Evolutionary conservation across 2,113 vertebrate species (phyloP).

Genomic region (Panthera leo): DNA sequence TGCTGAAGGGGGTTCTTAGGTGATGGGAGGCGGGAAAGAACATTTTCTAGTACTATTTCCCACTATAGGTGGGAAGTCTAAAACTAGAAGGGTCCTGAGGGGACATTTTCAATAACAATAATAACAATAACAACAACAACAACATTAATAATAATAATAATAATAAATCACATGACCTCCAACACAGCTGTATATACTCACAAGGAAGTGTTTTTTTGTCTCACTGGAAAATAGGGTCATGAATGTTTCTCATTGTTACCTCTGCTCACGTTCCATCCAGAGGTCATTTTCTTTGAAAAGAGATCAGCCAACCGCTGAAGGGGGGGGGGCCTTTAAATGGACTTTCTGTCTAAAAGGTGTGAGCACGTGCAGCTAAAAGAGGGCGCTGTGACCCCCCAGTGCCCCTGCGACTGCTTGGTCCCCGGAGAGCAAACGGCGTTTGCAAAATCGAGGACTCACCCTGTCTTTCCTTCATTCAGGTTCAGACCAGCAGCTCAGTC

Average conservation of each 20-base stretch:
- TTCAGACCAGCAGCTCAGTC: background rate
- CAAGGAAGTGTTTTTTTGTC: background rate
- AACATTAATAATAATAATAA: background rate
- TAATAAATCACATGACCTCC: background rate
- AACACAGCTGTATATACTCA: background rate
- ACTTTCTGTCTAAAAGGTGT: background rate
- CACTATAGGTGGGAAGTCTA: background rate
- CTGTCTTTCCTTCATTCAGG: background rate
- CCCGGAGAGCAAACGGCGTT: background rate
- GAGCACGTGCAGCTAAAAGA: background rate
- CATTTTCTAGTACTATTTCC: background rate
- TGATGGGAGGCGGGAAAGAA: background rate
- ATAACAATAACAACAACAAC: background rate
- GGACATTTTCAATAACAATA: background rate
- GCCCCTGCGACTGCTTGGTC: background rate
- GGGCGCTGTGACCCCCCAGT: background rate
- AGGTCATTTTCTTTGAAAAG: constrained; percentile 37
- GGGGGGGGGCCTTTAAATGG: background rate
- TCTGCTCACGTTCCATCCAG: background rate
- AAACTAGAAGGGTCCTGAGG: background rate
- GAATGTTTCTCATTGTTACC: background rate
- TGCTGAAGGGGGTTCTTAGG: background rate
- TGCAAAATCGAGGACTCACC: background rate
- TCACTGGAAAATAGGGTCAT: background rate
- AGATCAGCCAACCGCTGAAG: background rate